phyloP scores from a whole-genome alignment of 2,113 vertebrate genomes.

The Holacanthus passer region DNA sequence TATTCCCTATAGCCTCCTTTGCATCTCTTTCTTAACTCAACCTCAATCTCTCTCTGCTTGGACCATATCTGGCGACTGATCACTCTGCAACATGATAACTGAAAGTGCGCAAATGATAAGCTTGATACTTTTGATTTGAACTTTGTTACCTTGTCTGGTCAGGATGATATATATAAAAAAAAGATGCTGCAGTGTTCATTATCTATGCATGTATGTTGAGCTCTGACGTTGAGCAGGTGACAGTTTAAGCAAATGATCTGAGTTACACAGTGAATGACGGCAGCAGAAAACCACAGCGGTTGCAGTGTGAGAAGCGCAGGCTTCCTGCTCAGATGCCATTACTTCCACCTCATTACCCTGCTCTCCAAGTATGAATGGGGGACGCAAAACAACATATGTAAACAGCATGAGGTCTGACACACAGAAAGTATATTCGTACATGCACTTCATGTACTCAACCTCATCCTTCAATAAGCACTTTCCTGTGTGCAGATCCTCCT shows the following conservation, averaged over 20 bases:
- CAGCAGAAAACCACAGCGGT: constrained; percentile 79
- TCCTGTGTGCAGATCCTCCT: neutral
- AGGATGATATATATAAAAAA: neutral
- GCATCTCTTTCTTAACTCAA: constrained; percentile 22
- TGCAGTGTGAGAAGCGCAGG: constrained; percentile 65
- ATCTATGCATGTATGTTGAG: neutral
- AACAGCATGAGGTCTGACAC: constrained; percentile 36
- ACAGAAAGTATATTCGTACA: neutral
- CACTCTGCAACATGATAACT: constrained; percentile 5
- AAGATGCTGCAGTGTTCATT: neutral
- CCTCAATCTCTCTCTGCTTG: neutral
- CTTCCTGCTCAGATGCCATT: constrained; percentile 83
- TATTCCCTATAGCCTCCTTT: constrained; percentile 60
- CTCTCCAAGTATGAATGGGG: constrained; percentile 77
- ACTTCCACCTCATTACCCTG: constrained; percentile 84
- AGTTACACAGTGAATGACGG: constrained; percentile 67
- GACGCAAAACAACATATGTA: constrained; percentile 55
- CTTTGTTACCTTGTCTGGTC: neutral
- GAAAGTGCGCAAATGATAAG: neutral
- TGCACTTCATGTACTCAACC: neutral
- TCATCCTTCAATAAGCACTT: constrained; percentile 11
- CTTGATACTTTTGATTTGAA: neutral
- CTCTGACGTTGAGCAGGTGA: constrained; percentile 32
- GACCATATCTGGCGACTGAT: constrained; percentile 36
- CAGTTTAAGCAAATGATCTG: constrained; percentile 52